Conservation (phyloP, 2,113 vertebrate species). For the Microtus richardsoni region DNA sequence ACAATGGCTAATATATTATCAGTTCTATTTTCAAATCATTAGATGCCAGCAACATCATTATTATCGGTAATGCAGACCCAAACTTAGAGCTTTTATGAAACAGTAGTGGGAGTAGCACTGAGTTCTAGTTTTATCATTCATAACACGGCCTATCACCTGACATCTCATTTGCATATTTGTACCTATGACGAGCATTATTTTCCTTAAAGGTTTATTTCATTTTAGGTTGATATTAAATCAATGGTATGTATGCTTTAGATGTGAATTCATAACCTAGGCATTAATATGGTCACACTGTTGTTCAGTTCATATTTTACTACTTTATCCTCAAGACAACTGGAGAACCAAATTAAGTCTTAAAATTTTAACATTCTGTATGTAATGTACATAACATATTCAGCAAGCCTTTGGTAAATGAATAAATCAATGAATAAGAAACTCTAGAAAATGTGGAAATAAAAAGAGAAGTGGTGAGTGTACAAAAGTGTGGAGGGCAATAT, state of each 20-base stretch:
- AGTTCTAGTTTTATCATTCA: background rate
- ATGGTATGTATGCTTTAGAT: background rate
- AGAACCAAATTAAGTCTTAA: background rate
- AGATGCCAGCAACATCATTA: background rate
- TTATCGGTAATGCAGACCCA: background rate
- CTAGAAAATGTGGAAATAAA: background rate
- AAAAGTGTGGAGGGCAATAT: background rate
- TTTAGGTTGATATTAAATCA: background rate
- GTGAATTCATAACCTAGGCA: background rate
- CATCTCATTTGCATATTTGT: background rate
- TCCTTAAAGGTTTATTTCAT: background rate
- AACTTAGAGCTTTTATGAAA: background rate
- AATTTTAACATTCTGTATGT: background rate
- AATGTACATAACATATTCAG: background rate
- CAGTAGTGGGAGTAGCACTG: background rate
- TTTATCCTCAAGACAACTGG: background rate
- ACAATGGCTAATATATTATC: background rate
- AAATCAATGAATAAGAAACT: constrained; percentile 24
- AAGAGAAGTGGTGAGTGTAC: constrained; percentile 24
- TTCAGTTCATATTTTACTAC: constrained; percentile 5
- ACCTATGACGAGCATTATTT: background rate
- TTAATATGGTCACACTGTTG: background rate
- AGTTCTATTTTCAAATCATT: constrained; percentile 1
- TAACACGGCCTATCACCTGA: background rate
- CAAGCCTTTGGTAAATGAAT: background rate